Percentiles rank a stretch among this genome's conserved stretches.
These are phyloP conservation scores for Mechanitis messenoides DNA, from an alignment of 2,888 invertebrate species.

Conservation along the genomic window DNA sequence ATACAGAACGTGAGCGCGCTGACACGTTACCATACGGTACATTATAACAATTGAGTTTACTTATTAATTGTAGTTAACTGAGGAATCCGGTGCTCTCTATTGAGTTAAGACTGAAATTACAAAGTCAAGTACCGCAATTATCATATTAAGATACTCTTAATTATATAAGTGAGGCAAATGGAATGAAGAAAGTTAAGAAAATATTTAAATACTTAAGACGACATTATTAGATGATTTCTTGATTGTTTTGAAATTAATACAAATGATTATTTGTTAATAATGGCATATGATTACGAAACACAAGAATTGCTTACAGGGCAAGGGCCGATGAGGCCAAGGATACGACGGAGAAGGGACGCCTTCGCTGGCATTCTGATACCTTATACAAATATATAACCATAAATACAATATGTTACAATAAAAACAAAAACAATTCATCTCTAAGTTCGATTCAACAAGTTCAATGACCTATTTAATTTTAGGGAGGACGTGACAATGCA, in stretches of 20 bases:
- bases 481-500: background rate
- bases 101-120: too few relatives aligned
- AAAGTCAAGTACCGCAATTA: too few relatives aligned
- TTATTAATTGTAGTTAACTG: too few relatives aligned
- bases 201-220: too few relatives aligned
- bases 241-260: too few relatives aligned
- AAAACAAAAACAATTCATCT: too few relatives aligned
- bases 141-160: too few relatives aligned
- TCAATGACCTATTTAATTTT: slow-evolving; percentile 3
- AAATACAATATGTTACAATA: background rate
- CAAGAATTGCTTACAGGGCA: slow-evolving; percentile 29
- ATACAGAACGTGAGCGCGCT: slow-evolving; percentile 17
- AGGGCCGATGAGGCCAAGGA: slow-evolving; percentile 37
- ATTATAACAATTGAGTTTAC: too few relatives aligned
- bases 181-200: too few relatives aligned
- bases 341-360: slow-evolving; percentile 32
- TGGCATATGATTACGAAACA: slow-evolving; percentile 17
- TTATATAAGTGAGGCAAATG: too few relatives aligned
- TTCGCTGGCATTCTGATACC: slow-evolving; percentile 21
- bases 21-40: slow-evolving; percentile 11
- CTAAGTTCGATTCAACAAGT: background rate
- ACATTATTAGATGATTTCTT: too few relatives aligned
- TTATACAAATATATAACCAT: slow-evolving; percentile 3
- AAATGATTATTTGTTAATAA: background rate
- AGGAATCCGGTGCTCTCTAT: too few relatives aligned